Percentiles rank a stretch among this genome's conserved stretches.
phyloP scores from a whole-genome alignment of 2,797 vertebrate species.

The Xiphorhynchus erythropygius region DNA sequence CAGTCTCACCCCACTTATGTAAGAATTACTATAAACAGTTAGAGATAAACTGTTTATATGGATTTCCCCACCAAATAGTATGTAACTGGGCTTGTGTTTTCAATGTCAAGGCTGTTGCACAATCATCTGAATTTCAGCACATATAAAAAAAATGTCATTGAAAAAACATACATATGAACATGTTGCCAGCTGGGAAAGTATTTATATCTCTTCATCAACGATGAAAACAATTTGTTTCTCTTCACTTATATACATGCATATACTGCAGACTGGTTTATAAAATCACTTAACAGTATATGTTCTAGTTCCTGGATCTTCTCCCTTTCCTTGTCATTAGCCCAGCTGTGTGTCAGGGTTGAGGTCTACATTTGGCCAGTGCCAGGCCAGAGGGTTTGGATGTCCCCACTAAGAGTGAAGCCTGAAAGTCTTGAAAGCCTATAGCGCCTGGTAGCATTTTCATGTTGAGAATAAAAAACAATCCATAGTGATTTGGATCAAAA shows the following conservation, averaged over 20 bases:
- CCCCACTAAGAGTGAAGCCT: background rate
- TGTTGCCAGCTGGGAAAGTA: background rate
- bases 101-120: background rate
- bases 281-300: background rate
- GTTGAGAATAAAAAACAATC: background rate
- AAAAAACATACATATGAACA: background rate
- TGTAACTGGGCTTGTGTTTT: background rate
- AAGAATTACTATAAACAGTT: conserved; percentile 20
- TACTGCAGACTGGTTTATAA: background rate
- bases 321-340: background rate
- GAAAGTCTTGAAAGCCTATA: background rate
- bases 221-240: background rate
- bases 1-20: background rate
- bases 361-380: background rate
- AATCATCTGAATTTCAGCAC: background rate
- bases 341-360: background rate
- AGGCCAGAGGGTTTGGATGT: background rate
- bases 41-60: conserved; percentile 10
- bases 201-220: background rate
- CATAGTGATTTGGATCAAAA: background rate
- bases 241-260: background rate
- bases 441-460: background rate
- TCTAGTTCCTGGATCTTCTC: background rate
- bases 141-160: background rate
- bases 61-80: background rate